A percentile compares a stretch with the other conserved stretches of the same genome.
Conservation (phyloP, 53 echinoderm and acorn worm species). For the Luidia sarsii region DNA sequence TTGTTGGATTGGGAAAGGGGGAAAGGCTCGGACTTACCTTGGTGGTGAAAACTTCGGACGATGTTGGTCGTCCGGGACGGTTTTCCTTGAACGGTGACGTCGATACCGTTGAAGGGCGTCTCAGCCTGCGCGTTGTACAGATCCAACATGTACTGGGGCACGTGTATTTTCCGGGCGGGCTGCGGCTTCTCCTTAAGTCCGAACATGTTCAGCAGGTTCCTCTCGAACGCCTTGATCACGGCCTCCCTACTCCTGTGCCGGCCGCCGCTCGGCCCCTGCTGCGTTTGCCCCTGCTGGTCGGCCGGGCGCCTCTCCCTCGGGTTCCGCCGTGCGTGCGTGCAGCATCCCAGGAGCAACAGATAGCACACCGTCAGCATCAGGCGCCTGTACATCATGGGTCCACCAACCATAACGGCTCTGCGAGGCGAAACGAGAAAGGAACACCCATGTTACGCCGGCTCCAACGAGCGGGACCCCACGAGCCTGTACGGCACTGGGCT, state of each 20-base stretch:
- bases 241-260: slow-evolving; percentile 62
- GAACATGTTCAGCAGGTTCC: slow-evolving; percentile 91
- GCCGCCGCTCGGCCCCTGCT: too few relatives aligned
- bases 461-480: too few relatives aligned
- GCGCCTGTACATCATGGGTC: slow-evolving; percentile 37
- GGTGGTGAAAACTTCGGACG: slow-evolving; percentile 84
- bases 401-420: slow-evolving; percentile 54
- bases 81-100: slow-evolving; percentile 72
- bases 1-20: slow-evolving; percentile 23
- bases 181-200: slow-evolving; percentile 87
- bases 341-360: slow-evolving; percentile 39
- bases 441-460: slow-evolving; percentile 35
- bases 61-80: slow-evolving; percentile 80
- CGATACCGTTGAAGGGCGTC: slow-evolving; percentile 55
- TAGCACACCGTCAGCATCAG: slow-evolving; percentile 47
- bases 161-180: slow-evolving; percentile 67
- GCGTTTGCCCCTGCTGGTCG: slow-evolving; percentile 2
- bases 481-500: too few relatives aligned
- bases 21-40: slow-evolving; percentile 21
- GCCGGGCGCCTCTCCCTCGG: slow-evolving; percentile 2
- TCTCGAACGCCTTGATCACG: slow-evolving; percentile 88
- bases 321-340: slow-evolving; percentile 13
- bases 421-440: slow-evolving; percentile 34
- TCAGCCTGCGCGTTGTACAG: slow-evolving; percentile 76
- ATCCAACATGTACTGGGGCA: slow-evolving; percentile 98